Conservation (phyloP, 2,797 vertebrate species). For the Sandelia bainsii region DNA sequence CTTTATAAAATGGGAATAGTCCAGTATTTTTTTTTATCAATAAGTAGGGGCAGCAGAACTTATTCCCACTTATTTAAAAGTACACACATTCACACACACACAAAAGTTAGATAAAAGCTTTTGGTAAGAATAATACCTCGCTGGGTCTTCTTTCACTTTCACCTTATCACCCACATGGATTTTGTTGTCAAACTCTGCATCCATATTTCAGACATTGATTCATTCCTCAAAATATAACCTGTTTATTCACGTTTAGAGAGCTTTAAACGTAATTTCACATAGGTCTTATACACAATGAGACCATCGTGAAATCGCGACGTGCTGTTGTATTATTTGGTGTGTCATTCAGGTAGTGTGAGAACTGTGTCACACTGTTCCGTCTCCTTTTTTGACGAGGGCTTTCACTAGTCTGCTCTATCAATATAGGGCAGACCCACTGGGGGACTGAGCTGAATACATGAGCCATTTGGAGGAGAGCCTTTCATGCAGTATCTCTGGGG, state of each 20-base stretch:
- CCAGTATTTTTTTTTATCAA: constrained; percentile 19
- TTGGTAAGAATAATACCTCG: constrained; percentile 33
- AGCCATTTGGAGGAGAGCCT: constrained; percentile 68
- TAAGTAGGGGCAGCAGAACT: constrained; percentile 8
- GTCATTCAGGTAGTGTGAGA: constrained; percentile 78
- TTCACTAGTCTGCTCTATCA: constrained; percentile 76
- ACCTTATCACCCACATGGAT: constrained; percentile 12
- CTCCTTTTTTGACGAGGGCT: constrained; percentile 61
- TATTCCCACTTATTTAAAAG: constrained; percentile 21
- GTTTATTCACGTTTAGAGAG: constrained; percentile 23
- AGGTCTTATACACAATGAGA: constrained; percentile 5
- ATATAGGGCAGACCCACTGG: constrained; percentile 72
- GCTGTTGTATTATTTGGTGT: constrained; percentile 43
- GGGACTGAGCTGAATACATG: constrained; percentile 66
- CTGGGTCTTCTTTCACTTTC: constrained; percentile 26
- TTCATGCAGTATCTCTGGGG: constrained; percentile 75
- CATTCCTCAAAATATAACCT: constrained; percentile 1
- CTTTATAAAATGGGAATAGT: constrained; percentile 10
- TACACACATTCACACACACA: background rate
- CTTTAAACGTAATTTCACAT: constrained; percentile 16
- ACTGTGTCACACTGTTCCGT: constrained; percentile 72
- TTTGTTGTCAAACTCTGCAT: constrained; percentile 31
- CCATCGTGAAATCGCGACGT: constrained; percentile 8
- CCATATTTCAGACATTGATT: constrained; percentile 23
- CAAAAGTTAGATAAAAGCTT: constrained; percentile 45